Evolutionary conservation across 92 coral and sea anemone species (phyloP).

Genomic region (Siderastrea radians): DNA sequence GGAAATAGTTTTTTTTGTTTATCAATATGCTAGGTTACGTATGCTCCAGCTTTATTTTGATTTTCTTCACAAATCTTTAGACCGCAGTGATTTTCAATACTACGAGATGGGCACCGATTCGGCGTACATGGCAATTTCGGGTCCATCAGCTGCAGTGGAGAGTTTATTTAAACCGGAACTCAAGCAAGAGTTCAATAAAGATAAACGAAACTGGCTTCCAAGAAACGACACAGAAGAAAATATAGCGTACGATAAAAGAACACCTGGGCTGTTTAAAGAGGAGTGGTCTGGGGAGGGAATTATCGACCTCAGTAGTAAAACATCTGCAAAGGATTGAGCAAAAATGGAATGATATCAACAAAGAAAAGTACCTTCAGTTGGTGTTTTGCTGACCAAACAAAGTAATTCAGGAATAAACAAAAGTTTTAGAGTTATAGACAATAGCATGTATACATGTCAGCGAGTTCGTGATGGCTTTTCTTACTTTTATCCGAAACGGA

Average conservation of each 20-base stretch:
- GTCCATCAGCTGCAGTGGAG: constrained; percentile 17
- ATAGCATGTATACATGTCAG: constrained; percentile 35
- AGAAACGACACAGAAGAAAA: constrained; percentile 51
- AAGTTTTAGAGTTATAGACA: constrained; percentile 31
- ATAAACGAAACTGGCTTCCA: constrained; percentile 61
- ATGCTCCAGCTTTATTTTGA: too few species aligned
- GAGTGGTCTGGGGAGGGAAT: constrained; percentile 17
- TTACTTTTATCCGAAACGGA: not conserved
- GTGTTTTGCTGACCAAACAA: constrained; percentile 37
- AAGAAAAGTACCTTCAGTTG: constrained; percentile 55
- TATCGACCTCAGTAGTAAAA: too few species aligned
- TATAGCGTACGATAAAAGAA: constrained; percentile 52
- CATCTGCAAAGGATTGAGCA: constrained; percentile 50
- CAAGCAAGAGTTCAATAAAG: constrained; percentile 9
- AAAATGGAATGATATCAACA: constrained; percentile 49
- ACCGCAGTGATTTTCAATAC: constrained; percentile 53
- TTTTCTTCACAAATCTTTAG: not conserved
- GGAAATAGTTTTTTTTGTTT: too few species aligned
- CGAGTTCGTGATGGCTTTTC: constrained; percentile 11
- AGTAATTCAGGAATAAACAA: constrained; percentile 31
- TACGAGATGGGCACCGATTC: too few species aligned
- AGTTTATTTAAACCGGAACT: constrained; percentile 34
- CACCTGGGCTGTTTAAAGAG: constrained; percentile 41
- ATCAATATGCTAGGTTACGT: too few species aligned
- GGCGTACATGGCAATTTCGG: constrained; percentile 38